phyloP scores from a whole-genome alignment of 2,113 vertebrate species.

The Onychorhynchus coronatus region DNA sequence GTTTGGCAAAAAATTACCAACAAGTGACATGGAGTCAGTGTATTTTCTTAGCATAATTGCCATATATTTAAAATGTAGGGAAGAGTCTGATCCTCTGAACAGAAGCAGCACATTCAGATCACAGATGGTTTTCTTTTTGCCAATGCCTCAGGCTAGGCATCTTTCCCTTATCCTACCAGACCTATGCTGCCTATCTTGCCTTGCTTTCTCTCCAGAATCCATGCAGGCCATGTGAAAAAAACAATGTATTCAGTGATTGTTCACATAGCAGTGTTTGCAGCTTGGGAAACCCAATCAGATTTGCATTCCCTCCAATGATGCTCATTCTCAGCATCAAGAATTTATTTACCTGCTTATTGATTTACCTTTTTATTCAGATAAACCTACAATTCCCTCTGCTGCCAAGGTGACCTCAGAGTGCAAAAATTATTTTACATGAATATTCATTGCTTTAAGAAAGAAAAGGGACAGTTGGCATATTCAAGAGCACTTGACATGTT shows the following conservation, averaged over 20 bases:
- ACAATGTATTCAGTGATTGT: background rate
- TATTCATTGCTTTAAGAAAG: background rate
- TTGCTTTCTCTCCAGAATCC: constrained; percentile 5
- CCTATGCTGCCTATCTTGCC: constrained; percentile 29
- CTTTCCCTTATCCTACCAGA: constrained; percentile 29
- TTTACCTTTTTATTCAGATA: background rate
- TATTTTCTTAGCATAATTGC: background rate
- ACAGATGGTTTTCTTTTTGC: constrained; percentile 28
- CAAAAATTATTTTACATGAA: background rate
- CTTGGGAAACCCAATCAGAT: background rate
- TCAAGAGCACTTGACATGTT: background rate
- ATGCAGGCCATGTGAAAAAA: constrained; percentile 4
- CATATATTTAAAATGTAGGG: background rate
- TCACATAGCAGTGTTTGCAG: background rate
- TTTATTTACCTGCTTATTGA: background rate
- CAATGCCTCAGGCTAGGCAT: constrained; percentile 23
- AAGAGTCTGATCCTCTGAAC: background rate
- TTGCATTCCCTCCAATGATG: background rate
- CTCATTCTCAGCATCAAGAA: background rate
- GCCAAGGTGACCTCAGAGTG: background rate
- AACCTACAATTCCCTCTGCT: background rate
- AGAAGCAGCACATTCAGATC: constrained; percentile 9
- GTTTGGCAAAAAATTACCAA: background rate
- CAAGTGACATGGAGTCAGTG: background rate
- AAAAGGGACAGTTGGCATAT: background rate